Evolutionary conservation across 2,888 invertebrate genomes (phyloP).

Genomic region (Archips xylosteana): DNA sequence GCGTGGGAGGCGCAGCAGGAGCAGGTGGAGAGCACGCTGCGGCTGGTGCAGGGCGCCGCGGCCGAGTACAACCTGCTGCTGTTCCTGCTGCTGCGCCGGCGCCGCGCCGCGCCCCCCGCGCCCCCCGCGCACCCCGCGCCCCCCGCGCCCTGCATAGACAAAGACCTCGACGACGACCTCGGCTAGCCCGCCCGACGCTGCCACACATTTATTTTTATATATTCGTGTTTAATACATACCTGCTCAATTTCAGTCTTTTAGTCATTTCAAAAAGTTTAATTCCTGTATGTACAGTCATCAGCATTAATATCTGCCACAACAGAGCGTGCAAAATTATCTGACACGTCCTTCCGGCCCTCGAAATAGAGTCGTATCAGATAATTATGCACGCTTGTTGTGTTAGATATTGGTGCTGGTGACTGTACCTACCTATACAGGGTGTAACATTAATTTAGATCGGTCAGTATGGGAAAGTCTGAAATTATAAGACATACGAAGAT

Average conservation of each 20-base stretch:
- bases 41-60: constrained; percentile 68
- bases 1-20: constrained; percentile 68
- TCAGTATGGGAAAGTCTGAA: too few relatives aligned
- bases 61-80: constrained; percentile 74
- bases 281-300: not conserved
- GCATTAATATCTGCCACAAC: too few relatives aligned
- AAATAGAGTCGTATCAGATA: too few relatives aligned
- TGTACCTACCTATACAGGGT: too few relatives aligned
- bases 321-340: too few relatives aligned
- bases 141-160: constrained; percentile 29
- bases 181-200: not conserved
- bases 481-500: too few relatives aligned
- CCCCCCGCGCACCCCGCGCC: constrained; percentile 49
- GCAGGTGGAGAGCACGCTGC: constrained; percentile 65
- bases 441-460: too few relatives aligned
- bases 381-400: too few relatives aligned
- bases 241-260: not conserved
- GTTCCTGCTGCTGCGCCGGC: constrained; percentile 67
- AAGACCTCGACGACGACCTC: constrained; percentile 7
- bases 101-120: constrained; percentile 53
- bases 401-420: too few relatives aligned
- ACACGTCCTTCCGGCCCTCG: too few relatives aligned
- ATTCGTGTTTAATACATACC: constrained; percentile 4
- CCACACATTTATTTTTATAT: constrained; percentile 3
- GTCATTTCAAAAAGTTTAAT: not conserved